Base-by-base conservation (phyloP, 2,888 invertebrate genomes). In the Lapara coniferarum region DNA sequence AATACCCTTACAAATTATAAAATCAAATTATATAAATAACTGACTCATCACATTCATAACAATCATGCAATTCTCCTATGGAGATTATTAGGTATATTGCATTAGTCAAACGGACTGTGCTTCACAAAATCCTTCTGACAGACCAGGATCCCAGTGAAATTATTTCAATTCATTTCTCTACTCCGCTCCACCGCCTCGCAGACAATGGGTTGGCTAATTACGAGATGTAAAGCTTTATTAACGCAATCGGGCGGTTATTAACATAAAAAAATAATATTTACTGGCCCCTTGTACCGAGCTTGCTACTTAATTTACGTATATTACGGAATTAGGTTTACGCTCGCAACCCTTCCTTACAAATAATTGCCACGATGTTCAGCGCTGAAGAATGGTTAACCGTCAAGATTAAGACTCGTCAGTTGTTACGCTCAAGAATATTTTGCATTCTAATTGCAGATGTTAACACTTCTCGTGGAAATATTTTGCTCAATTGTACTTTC, bases 251-350 rank as follows among this genome's bases (percentile, higher is more conserved):
- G 85, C 80, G 86, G 89, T 89, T 86, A 93, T 93, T 93, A 93
- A 92, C 93, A 93, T 93, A 93, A 93, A 93, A 93, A 93, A 93
- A 93, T 92, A 92, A 92, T 93, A 92, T 93, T 92, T 92, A 92
- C 92, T 82, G 85, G 84, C 82, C 86, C 83, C 85, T 75, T 76
- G 83, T 80, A 85, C 82, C 80, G 83, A 81, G 75, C 81, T 82
- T 86, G 83, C 88, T 87, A 88, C 91, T 91, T 92, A 92, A 93
- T 92, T 93, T 89, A 92, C 85, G 91, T 92, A 93, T 91, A 92
- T 89, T 91, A 89, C 88, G 85, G 90, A 88, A 90, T 93, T 92
- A 92, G 84, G 83, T 86, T 87, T 86, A 87, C 83, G 81, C 82
- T 80, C 84, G 80, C 89, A 90, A 92, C 92, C 92, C 93, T 91